phyloP scores from a whole-genome alignment of 1,140 invertebrate genomes.

The Pseudomyrmex sp. region DNA sequence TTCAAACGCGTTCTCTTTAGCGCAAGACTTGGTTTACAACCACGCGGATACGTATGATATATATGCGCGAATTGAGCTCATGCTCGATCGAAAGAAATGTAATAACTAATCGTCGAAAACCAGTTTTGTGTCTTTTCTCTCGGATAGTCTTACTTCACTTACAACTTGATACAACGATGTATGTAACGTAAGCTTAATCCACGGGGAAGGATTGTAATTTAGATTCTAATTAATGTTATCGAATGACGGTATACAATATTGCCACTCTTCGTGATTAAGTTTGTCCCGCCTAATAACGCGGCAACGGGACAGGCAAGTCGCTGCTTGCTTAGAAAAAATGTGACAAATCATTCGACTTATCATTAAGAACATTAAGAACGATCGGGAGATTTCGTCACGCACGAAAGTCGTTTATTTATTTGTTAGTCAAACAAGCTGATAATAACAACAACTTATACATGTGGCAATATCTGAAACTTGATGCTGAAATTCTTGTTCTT shows the following conservation, averaged over 20 bases:
- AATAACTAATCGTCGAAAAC: conserved; percentile 26
- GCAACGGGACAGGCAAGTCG: background rate
- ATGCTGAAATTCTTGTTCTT: too few relatives aligned
- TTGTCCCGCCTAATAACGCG: background rate
- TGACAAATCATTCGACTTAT: background rate
- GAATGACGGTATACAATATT: too few relatives aligned
- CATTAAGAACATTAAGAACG: conserved; percentile 18
- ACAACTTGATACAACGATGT: conserved; percentile 2
- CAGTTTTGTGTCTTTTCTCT: conserved; percentile 1
- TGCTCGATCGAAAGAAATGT: conserved; percentile 2
- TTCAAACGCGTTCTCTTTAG: background rate
- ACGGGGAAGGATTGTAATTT: conserved; percentile 5
- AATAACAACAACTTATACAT: background rate
- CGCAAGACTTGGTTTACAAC: background rate
- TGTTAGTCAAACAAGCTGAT: background rate
- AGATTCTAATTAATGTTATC: background rate
- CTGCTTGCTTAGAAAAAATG: background rate
- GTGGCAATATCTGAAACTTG: background rate
- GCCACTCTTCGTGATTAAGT: background rate
- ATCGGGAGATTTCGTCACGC: conserved; percentile 40
- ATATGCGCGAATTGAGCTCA: background rate
- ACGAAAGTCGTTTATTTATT: background rate
- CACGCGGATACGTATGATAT: background rate
- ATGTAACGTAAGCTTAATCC: background rate
- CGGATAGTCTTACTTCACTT: conserved; percentile 13